phyloP scores from a whole-genome alignment of 2,113 vertebrate species.

The Sylvilagus bachmani region DNA sequence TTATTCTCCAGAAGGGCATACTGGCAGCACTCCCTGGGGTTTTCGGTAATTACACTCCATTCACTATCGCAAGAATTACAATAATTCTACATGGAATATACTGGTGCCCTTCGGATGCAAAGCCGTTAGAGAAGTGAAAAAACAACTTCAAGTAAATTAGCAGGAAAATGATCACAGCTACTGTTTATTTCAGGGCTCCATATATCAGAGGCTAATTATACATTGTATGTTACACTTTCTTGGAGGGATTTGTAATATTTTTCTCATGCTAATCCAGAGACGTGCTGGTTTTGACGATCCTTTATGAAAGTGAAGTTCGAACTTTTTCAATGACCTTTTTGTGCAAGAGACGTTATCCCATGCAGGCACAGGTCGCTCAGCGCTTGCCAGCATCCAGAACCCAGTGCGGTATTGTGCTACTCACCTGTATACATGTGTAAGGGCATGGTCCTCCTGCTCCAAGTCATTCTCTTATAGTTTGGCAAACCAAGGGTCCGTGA shows the following conservation, averaged over 20 bases:
- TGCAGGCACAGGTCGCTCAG: neutral
- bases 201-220: slow-evolving; percentile 80
- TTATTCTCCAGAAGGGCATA: slow-evolving; percentile 82
- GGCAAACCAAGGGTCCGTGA: neutral
- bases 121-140: slow-evolving; percentile 81
- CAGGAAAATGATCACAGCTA: slow-evolving; percentile 78
- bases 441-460: slow-evolving; percentile 44
- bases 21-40: slow-evolving; percentile 78
- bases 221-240: slow-evolving; percentile 73
- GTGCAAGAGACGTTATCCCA: slow-evolving; percentile 20
- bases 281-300: slow-evolving; percentile 39
- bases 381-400: neutral
- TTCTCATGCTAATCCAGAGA: slow-evolving; percentile 66
- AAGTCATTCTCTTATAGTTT: slow-evolving; percentile 53
- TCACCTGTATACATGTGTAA: slow-evolving; percentile 21
- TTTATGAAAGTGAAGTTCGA: slow-evolving; percentile 69
- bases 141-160: slow-evolving; percentile 82
- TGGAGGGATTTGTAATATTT: slow-evolving; percentile 66
- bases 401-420: neutral
- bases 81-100: slow-evolving; percentile 82
- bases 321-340: slow-evolving; percentile 63
- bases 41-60: slow-evolving; percentile 83
- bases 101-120: slow-evolving; percentile 80
- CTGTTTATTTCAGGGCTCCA: slow-evolving; percentile 78
- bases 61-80: slow-evolving; percentile 85